A percentile compares a stretch with the other conserved stretches of the same genome.
phyloP scores from a whole-genome alignment of 2,888 invertebrate species.

The Agonum fuliginosum region DNA sequence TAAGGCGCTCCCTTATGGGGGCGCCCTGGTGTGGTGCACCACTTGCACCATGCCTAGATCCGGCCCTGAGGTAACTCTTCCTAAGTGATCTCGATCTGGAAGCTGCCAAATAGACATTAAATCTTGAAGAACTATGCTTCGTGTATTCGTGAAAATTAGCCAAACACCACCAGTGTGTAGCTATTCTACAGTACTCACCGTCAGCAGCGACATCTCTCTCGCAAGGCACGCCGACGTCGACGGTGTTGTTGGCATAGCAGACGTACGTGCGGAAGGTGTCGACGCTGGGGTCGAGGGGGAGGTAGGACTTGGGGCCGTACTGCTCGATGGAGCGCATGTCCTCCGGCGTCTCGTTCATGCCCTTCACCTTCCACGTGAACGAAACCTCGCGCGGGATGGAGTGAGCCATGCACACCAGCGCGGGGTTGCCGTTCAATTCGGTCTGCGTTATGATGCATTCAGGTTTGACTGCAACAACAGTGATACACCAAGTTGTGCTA shows the following conservation, averaged over 20 bases:
- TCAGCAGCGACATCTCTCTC: slow-evolving; percentile 79
- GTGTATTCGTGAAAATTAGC: too few species aligned
- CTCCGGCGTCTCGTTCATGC: slow-evolving; percentile 86
- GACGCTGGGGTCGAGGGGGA: slow-evolving; percentile 78
- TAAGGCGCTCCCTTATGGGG: too few species aligned
- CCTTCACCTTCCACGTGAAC: slow-evolving; percentile 90
- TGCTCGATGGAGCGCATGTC: slow-evolving; percentile 77
- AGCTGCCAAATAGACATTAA: too few species aligned
- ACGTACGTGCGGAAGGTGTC: slow-evolving; percentile 86
- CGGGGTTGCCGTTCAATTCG: slow-evolving; percentile 83
- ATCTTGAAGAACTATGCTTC: too few species aligned
- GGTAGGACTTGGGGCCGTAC: slow-evolving; percentile 76
- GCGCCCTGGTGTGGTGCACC: too few species aligned
- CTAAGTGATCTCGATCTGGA: too few species aligned
- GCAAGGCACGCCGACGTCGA: slow-evolving; percentile 80
- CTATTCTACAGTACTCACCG: too few species aligned
- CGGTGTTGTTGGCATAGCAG: slow-evolving; percentile 89
- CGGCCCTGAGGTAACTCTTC: too few species aligned
- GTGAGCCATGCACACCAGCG: slow-evolving; percentile 86
- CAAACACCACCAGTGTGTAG: too few species aligned
- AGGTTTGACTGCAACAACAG: slow-evolving; percentile 92
- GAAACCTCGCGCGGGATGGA: slow-evolving; percentile 87
- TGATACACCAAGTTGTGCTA: too few species aligned
- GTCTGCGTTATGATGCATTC: slow-evolving; percentile 86
- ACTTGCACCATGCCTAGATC: too few species aligned